Base-by-base conservation (phyloP, 2,797 vertebrate genomes). In the Scomberomorus guttatus region DNA sequence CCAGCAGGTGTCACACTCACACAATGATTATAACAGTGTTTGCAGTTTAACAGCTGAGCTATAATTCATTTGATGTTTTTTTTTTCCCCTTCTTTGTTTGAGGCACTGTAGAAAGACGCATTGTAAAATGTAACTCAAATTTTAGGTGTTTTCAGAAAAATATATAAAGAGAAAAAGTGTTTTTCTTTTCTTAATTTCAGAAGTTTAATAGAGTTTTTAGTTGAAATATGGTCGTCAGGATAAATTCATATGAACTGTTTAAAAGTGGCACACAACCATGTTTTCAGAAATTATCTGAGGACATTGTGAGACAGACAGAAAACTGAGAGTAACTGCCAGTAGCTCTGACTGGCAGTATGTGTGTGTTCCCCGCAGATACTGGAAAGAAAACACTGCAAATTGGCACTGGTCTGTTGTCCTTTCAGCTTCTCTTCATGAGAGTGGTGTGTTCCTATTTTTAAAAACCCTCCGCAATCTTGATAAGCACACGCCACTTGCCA, bases 1-100 rank as follows among this genome's bases (percentile, higher is more conserved):
- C 88, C 88, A 90, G 91, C 93, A 93, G 91, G 93, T 93, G 93
- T 93, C 90, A 91, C 86, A 85, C 86, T 90, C 75, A 84, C 89
- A 91, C 90, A 92, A 92, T 89, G 66, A 88, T 77, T 64, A 22
- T 64, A 52, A 63, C 68, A 25, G 57, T 29, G 50, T 51, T 44
- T 66, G 51, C 42, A 58, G 59, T 52, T 37, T 44, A 60, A 55
- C 73, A 79, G 37, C 70, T 69, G 67, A 72, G 46, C 20, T n/a
- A 50, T 70, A 29, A 62, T 77, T 72, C 61, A 77, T 69, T n/a
- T 80, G 27, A 77, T 80, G 58, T 64, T 51, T 52, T 46, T 24
- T 62, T 27, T 22, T 2, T n/a, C n/a, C n/a, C 9, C 10, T 22
- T 27, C 25, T 71, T 82, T 76, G 68, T 80, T 60, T 80, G 52